Percentiles rank a stretch among this genome's conserved stretches.
Evolutionary conservation across 2,113 vertebrate species (phyloP).

Genomic region (Chaenogobius annularis): DNA sequence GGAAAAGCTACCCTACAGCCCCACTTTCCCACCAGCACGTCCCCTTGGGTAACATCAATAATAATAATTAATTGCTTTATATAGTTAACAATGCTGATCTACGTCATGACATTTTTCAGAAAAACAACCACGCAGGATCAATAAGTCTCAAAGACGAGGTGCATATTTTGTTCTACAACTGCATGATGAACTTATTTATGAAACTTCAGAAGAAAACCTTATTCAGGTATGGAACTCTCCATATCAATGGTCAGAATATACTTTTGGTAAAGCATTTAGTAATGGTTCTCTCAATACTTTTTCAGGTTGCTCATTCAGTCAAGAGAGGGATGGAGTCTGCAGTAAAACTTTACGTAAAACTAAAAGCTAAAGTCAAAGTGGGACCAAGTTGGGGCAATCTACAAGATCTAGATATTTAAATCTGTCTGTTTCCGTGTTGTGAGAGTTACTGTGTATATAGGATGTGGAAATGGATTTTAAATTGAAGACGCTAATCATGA

Average conservation of each 20-base stretch:
- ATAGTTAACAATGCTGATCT: background rate
- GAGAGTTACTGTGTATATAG: background rate
- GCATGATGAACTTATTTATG: conserved; percentile 96
- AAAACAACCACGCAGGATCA: conserved; percentile 19
- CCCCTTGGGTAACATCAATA: conserved; percentile 32
- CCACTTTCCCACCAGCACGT: conserved; percentile 84
- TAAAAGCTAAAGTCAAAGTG: conserved; percentile 88
- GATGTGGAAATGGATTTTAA: conserved; percentile 22
- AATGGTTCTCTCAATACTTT: background rate
- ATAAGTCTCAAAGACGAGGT: conserved; percentile 67
- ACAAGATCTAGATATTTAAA: conserved; percentile 85
- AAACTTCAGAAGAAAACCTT: conserved; percentile 87
- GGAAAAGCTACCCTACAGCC: conserved; percentile 70
- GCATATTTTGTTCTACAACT: conserved; percentile 93
- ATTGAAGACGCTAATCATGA: conserved; percentile 36
- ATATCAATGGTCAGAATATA: background rate
- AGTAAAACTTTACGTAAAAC: conserved; percentile 86
- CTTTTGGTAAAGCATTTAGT: background rate
- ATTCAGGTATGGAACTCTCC: conserved; percentile 82
- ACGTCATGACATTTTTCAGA: conserved; percentile 21
- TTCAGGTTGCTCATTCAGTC: conserved; percentile 92
- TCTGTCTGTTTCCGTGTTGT: background rate
- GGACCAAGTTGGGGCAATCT: conserved; percentile 93
- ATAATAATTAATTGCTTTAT: background rate
- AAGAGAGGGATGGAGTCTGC: conserved; percentile 94